phyloP scores from a whole-genome alignment of 2,113 vertebrate genomes.

The Myotis yumanensis region DNA sequence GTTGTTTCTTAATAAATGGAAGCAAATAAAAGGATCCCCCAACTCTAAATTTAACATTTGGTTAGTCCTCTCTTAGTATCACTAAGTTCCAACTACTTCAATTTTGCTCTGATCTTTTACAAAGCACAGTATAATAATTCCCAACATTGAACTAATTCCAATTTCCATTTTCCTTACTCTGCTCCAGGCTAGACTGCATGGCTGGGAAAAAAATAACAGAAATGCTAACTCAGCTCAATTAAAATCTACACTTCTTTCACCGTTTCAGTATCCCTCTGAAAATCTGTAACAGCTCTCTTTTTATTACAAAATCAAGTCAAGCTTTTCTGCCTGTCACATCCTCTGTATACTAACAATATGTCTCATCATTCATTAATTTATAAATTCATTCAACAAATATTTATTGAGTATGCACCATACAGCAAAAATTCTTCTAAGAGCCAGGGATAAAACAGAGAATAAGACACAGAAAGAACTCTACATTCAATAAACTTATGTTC shows the following conservation, averaged over 20 bases:
- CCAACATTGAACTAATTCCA: neutral
- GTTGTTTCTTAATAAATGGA: neutral
- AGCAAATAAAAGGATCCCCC: neutral
- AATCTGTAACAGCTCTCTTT: neutral
- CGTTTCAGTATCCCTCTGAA: neutral
- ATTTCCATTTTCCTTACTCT: conserved; percentile 21
- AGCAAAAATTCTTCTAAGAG: neutral
- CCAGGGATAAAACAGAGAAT: neutral
- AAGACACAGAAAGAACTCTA: neutral
- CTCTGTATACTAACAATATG: neutral
- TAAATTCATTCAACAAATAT: neutral
- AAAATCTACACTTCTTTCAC: neutral
- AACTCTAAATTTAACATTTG: neutral
- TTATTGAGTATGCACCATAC: neutral
- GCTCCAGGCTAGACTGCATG: neutral
- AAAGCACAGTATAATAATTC: neutral
- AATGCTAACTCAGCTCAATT: neutral
- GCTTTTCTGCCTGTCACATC: neutral
- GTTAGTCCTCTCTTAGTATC: neutral
- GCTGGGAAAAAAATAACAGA: neutral
- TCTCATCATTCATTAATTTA: conserved; percentile 13
- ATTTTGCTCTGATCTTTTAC: neutral
- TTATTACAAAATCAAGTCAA: neutral
- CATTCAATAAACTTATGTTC: neutral
- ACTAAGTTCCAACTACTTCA: neutral